Evolutionary conservation across 2,797 vertebrate genomes (phyloP), one percentile per base, ranked within the genome.

Genomic region (Pogoniulus pusillus): DNA sequence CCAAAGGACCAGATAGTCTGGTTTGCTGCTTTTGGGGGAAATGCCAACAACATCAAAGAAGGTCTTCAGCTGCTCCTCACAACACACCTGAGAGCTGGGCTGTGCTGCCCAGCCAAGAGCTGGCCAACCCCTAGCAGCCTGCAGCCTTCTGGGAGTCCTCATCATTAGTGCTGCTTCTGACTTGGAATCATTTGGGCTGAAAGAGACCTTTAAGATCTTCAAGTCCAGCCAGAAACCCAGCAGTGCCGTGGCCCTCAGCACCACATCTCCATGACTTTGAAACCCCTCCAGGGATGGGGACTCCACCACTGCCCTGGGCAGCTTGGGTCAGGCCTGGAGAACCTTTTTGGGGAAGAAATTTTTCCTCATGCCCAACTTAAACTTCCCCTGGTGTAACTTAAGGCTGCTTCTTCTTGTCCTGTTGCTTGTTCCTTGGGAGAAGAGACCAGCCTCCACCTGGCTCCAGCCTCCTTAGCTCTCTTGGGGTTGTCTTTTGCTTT

Each of bases 111-210:
- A 49, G 34, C 64, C 78, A 16, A 74, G 35, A 55, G 41, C 24
- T 1, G 2, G 43, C 8, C 58, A 79, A 13, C 12, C 24, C 19
- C 35, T 16, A 2, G 10, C 7, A 58, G 15, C 8, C 45, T 3
- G 4, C 62, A 76, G 27, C 54, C 30, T 4, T 1, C 49, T 43
- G 41, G 35, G 23, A 20, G 14, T 7, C 54, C 63, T 41, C 3
- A 4, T 7, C 1, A 0, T 16, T 47, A 1, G 3, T 43, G 32
- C n/a, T 60, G 55, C 34, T 26, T 45, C 4, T 4, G 13, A 9
- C 1, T 1, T 26, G 27, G 80, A 32, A 3, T 16, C 37, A 12
- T 18, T 27, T 62, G 7, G 35, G 26, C 18, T 37, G 26, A 24
- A 62, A 62, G 7, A 62, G 59, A 18, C 59, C 35, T 60, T 37